phyloP scores from a whole-genome alignment of 2,888 invertebrate genomes.

The Cartodere bifasciata region DNA sequence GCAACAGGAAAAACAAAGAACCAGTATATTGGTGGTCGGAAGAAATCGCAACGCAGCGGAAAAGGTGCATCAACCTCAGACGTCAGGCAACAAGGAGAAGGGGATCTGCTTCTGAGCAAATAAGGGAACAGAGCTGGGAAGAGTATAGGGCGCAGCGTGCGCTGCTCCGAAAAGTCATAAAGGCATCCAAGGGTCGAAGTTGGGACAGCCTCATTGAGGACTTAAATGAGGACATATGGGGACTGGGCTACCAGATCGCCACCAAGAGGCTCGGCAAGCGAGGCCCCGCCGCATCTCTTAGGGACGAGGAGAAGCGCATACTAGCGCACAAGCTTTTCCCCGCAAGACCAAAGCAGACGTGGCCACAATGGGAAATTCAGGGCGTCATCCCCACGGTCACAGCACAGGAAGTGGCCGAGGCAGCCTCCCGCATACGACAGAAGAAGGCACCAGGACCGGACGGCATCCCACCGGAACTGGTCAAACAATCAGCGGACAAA shows the following conservation, averaged over 20 bases:
- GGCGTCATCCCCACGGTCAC: not conserved
- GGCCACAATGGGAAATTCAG: constrained; percentile 1
- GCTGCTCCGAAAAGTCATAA: constrained; percentile 6
- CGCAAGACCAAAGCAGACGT: not conserved
- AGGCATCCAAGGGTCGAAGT: constrained; percentile 3
- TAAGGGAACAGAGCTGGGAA: not conserved
- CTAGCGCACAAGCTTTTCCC: constrained; percentile 5
- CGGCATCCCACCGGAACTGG: constrained; percentile 6
- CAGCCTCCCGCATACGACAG: constrained; percentile 3
- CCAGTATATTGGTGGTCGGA: constrained; percentile 5
- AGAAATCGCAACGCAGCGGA: constrained; percentile 2
- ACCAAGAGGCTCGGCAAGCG: constrained; percentile 1
- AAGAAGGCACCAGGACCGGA: constrained; percentile 9
- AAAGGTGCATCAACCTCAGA: constrained; percentile 3
- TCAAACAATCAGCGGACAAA: constrained; percentile 6
- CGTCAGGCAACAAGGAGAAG: constrained; percentile 2
- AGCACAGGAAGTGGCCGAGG: constrained; percentile 6
- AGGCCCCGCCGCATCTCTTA: not conserved
- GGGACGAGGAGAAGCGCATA: not conserved
- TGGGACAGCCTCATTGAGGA: constrained; percentile 8
- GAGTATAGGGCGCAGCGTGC: constrained; percentile 2
- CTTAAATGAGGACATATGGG: constrained; percentile 10
- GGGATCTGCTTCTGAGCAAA: not conserved
- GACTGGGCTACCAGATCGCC: constrained; percentile 9
- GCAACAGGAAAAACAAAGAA: not conserved